Base-by-base conservation (phyloP, 2,888 invertebrate species). In the Agapetus fuscipes region DNA sequence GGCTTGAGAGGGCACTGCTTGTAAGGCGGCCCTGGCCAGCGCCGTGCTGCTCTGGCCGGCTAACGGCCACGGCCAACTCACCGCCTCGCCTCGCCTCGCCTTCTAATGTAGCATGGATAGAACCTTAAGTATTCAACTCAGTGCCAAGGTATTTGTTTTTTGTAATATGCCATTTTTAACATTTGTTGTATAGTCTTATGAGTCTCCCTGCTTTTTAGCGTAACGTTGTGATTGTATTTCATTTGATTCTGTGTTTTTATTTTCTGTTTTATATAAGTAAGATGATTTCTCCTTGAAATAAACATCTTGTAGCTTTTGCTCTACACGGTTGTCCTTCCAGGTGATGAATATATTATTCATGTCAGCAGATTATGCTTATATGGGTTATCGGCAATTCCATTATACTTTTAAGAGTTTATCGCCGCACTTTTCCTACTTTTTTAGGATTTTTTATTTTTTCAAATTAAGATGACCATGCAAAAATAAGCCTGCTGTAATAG, bases 171-270 rank as follows among this genome's bases (percentile, higher is more conserved):
- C 13, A 41, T 33, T 26, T 36, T 37, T 30, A 30, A 30, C 30
- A 40, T 25, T 12, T 30, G 27, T 17, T 27, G 28, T 27, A 17
- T 35, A 6, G 5, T 31, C 37, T 15, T 46, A 12, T 46, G 49
- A 50, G 51, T 53, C 52, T 52, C 53, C 50, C 53, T 49, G 52
- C 51, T 53, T 52, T 24, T 35, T 14, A 14, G n/a, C n/a, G n/a
- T n/a, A n/a, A n/a, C n/a, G n/a, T 30, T 30, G 16, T 30, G 16
- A 16, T 30, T 16, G 16, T 17, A 16, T 30, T 24, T 33, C 14
- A 3, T 12, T 33, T 20, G 24, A 20, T 24, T 20, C n/a, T 24
- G 24, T 33, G 11, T 33, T 9, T 12, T 24, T 14, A 9, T 33
- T 33, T 24, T 20, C 33, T 10, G 24, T 6, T 30, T 30, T 15